Percentiles rank a stretch among this genome's conserved stretches.
phyloP scores from a whole-genome alignment of 2,113 vertebrate species.

The Chaetops frenatus region DNA sequence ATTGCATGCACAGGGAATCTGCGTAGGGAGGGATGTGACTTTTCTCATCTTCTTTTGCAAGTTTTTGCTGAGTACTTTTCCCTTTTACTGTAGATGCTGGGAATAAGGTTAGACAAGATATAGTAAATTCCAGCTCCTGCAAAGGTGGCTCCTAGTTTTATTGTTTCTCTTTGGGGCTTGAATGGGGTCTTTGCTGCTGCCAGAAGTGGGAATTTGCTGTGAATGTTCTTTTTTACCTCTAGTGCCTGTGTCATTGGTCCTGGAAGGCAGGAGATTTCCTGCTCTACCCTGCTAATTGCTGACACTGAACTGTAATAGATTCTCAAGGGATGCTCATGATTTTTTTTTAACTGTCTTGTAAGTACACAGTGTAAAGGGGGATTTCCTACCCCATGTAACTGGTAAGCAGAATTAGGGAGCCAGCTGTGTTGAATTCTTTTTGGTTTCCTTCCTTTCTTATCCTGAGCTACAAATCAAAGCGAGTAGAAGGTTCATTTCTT shows the following conservation, averaged over 20 bases:
- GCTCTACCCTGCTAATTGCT: constrained; percentile 6
- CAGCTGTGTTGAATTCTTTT: background rate
- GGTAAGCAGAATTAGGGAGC: background rate
- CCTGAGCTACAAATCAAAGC: background rate
- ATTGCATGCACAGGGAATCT: background rate
- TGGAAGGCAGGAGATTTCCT: constrained; percentile 32
- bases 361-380: background rate
- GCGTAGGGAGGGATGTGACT: background rate
- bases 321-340: background rate
- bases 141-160: background rate
- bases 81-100: background rate
- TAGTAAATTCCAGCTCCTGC: background rate
- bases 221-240: background rate
- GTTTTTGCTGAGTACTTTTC: background rate
- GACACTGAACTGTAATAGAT: background rate
- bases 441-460: background rate
- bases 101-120: background rate
- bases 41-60: background rate
- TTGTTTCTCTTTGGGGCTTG: background rate
- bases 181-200: background rate
- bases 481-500: background rate
- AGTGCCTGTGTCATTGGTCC: constrained; percentile 4
- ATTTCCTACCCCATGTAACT: background rate
- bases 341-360: background rate
- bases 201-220: background rate